Percentiles rank a stretch among this genome's conserved stretches.
These are phyloP conservation scores for Pituophis catenifer DNA, from an alignment of 2,113 vertebrate genomes.

Conservation along the genomic window DNA sequence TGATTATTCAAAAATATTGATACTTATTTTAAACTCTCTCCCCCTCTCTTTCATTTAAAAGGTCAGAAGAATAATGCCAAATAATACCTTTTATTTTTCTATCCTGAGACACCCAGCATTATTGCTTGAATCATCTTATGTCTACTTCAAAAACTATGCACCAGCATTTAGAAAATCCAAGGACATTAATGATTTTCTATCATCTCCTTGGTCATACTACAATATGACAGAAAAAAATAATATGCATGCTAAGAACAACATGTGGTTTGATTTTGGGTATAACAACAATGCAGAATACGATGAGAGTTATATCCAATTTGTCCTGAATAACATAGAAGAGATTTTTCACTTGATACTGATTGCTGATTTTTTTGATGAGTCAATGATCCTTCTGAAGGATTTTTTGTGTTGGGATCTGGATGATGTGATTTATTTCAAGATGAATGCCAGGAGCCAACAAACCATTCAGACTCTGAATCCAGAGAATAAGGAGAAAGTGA, in stretches of 20 bases:
- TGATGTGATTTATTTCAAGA: slow-evolving; percentile 79
- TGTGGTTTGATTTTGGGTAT: slow-evolving; percentile 88
- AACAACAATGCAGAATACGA: slow-evolving; percentile 55
- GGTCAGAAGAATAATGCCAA: slow-evolving; percentile 84
- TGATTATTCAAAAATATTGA: neutral
- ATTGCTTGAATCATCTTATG: slow-evolving; percentile 84
- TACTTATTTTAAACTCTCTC: neutral
- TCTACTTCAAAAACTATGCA: slow-evolving; percentile 69
- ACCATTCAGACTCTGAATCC: slow-evolving; percentile 56
- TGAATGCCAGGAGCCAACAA: slow-evolving; percentile 75
- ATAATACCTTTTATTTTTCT: slow-evolving; percentile 82
- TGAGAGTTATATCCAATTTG: slow-evolving; percentile 16
- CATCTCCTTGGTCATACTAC: slow-evolving; percentile 60
- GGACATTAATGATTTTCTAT: slow-evolving; percentile 74
- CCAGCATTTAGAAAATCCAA: slow-evolving; percentile 70
- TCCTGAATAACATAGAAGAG: slow-evolving; percentile 67
- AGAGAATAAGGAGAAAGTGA: slow-evolving; percentile 61
- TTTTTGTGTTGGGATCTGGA: slow-evolving; percentile 83
- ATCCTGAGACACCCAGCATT: slow-evolving; percentile 80
- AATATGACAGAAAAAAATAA: slow-evolving; percentile 24
- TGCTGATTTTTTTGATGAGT: slow-evolving; percentile 87
- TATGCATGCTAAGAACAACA: slow-evolving; percentile 73
- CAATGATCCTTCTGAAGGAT: slow-evolving; percentile 80
- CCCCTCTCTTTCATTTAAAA: slow-evolving; percentile 38
- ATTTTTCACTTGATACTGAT: slow-evolving; percentile 82